A percentile compares a stretch with the other conserved stretches of the same genome.
These are phyloP conservation scores for Columba guinea DNA, from an alignment of 2,797 vertebrate genomes.

Conservation along the genomic window DNA sequence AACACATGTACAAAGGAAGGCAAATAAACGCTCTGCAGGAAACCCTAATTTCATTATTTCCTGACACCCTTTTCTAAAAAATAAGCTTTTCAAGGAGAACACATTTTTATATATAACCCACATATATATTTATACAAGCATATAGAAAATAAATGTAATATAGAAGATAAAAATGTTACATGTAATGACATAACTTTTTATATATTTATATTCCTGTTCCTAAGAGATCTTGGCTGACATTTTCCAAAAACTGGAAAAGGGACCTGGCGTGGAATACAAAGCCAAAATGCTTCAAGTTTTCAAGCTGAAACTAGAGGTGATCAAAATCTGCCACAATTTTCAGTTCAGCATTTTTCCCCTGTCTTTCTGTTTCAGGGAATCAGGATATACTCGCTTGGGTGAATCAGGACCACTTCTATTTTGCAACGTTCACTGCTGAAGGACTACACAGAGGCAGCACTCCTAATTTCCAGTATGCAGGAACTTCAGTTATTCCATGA, in stretches of 20 bases:
- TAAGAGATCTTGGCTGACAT: background rate
- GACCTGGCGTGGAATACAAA: background rate
- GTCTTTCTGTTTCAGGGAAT: background rate
- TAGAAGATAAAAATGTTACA: background rate
- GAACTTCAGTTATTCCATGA: constrained; percentile 13
- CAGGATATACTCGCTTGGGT: background rate
- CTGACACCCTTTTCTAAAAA: background rate
- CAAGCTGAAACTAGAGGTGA: background rate
- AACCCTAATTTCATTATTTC: background rate
- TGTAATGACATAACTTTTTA: background rate
- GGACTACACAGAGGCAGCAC: background rate
- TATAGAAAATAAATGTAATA: background rate
- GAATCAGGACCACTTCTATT: background rate
- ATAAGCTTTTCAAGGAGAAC: background rate
- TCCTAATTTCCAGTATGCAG: background rate
- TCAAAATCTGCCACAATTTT: background rate
- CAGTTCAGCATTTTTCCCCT: background rate
- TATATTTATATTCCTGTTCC: background rate
- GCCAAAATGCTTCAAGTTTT: background rate
- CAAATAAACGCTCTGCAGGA: constrained; percentile 12
- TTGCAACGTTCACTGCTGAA: background rate
- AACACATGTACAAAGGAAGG: background rate
- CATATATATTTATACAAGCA: background rate
- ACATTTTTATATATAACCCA: background rate
- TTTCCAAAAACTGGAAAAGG: background rate